Conservation (phyloP, 2,797 vertebrate species). For the Poecilia velifera region DNA sequence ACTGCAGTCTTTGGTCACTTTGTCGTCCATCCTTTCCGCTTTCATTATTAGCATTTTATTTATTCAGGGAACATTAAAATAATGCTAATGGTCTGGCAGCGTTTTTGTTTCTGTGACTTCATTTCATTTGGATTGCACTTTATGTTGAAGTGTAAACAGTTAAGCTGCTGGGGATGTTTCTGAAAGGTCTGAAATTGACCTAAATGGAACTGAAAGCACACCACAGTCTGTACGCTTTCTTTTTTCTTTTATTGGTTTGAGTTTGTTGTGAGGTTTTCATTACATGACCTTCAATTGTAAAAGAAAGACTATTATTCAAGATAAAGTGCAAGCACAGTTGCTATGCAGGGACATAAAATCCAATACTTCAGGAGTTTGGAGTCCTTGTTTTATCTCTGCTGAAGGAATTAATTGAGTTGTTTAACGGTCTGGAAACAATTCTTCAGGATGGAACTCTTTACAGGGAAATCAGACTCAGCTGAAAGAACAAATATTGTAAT, state of each 20-base stretch:
- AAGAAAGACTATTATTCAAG: background rate
- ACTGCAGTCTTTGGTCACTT: constrained; percentile 28
- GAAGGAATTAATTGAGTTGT: constrained; percentile 33
- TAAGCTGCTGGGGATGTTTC: background rate
- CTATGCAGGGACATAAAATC: constrained; percentile 9
- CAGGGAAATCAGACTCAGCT: constrained; percentile 11
- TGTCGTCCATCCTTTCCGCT: constrained; percentile 6
- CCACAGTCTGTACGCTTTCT: background rate
- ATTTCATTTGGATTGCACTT: constrained; percentile 18
- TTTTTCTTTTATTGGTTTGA: background rate
- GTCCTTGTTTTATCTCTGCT: constrained; percentile 22
- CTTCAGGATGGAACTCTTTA: constrained; percentile 34
- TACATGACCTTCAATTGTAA: background rate
- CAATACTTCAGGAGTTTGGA: constrained; percentile 8
- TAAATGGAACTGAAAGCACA: constrained; percentile 16
- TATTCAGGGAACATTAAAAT: constrained; percentile 11
- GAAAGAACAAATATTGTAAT: constrained; percentile 8
- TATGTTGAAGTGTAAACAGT: constrained; percentile 20
- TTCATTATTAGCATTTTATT: constrained; percentile 9
- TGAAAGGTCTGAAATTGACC: constrained; percentile 3
- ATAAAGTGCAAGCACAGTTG: constrained; percentile 13
- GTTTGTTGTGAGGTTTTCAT: background rate
- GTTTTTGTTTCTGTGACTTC: constrained; percentile 13
- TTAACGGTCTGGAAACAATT: constrained; percentile 43
- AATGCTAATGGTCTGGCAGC: constrained; percentile 6